Conservation (phyloP, 2,113 vertebrate genomes). For the Oostethus manadensis region DNA sequence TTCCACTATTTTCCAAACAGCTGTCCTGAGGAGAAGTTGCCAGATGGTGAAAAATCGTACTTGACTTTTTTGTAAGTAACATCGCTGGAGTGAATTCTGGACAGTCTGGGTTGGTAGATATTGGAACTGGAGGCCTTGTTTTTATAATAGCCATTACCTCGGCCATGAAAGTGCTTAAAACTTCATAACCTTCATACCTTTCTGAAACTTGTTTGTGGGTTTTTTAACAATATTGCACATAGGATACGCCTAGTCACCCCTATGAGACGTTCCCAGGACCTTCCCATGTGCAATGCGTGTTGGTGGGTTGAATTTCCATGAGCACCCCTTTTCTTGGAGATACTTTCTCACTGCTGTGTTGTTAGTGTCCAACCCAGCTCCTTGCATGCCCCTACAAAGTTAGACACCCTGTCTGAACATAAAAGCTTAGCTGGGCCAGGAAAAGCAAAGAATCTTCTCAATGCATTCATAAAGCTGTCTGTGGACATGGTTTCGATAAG, state of each 20-base stretch:
- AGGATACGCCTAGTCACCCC: slow-evolving; percentile 6
- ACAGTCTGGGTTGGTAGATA: no score
- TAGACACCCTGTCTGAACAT: no score
- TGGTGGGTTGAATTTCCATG: background rate
- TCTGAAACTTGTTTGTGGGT: background rate
- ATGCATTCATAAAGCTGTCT: no score
- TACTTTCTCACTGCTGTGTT: background rate
- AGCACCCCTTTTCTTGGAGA: background rate
- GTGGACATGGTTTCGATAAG: no score
- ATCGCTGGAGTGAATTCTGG: background rate
- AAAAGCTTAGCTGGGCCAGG: no score
- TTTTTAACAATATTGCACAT: slow-evolving; percentile 4
- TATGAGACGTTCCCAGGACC: slow-evolving; percentile 10
- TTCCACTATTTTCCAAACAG: slow-evolving; percentile 1
- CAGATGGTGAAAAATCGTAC: background rate
- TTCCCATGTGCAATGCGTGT: slow-evolving; percentile 1
- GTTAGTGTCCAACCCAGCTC: no score
- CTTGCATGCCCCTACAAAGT: no score
- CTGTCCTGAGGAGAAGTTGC: background rate
- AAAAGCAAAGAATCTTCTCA: no score
- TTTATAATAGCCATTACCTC: no score
- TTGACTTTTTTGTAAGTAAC: slow-evolving; percentile 4
- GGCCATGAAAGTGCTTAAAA: background rate
- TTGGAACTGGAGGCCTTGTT: no score
- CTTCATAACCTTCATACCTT: no score